These are phyloP conservation scores for Lanius collurio DNA, from an alignment of 2,113 vertebrate genomes.

Conservation along the genomic window DNA sequence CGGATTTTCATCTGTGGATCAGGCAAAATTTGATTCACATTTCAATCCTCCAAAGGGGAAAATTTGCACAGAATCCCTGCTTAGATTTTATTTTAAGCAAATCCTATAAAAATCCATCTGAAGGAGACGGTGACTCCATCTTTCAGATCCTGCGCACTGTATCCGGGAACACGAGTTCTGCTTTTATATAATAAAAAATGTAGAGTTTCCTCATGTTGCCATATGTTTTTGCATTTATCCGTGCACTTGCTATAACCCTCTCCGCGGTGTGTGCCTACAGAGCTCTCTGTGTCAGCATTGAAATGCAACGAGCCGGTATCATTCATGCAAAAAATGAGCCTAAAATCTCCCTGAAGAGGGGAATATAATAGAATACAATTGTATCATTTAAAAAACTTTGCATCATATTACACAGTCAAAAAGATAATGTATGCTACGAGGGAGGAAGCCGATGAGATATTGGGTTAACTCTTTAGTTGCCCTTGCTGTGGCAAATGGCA, in stretches of 20 bases:
- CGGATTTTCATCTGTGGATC: slow-evolving; percentile 19
- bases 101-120: slow-evolving; percentile 42
- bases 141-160: slow-evolving; percentile 5
- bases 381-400: slow-evolving; percentile 63
- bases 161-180: slow-evolving; percentile 21
- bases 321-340: slow-evolving; percentile 62
- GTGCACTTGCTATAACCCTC: slow-evolving; percentile 60
- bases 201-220: slow-evolving; percentile 60
- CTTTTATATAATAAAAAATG: slow-evolving; percentile 59
- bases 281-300: slow-evolving; percentile 36
- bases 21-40: background rate
- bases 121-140: slow-evolving; percentile 41
- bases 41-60: background rate
- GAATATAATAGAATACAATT: slow-evolving; percentile 59
- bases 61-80: slow-evolving; percentile 33
- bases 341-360: slow-evolving; percentile 59
- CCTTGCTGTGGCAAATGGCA: background rate
- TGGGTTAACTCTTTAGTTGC: background rate
- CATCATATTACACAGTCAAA: slow-evolving; percentile 58
- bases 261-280: slow-evolving; percentile 56
- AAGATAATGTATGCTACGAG: slow-evolving; percentile 15
- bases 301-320: slow-evolving; percentile 28
- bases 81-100: slow-evolving; percentile 55
- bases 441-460: slow-evolving; percentile 20
- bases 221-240: slow-evolving; percentile 57